Percentiles rank a stretch among this genome's conserved stretches.
Conservation (phyloP, 2,888 invertebrate genomes). For the Rapana venosa region DNA sequence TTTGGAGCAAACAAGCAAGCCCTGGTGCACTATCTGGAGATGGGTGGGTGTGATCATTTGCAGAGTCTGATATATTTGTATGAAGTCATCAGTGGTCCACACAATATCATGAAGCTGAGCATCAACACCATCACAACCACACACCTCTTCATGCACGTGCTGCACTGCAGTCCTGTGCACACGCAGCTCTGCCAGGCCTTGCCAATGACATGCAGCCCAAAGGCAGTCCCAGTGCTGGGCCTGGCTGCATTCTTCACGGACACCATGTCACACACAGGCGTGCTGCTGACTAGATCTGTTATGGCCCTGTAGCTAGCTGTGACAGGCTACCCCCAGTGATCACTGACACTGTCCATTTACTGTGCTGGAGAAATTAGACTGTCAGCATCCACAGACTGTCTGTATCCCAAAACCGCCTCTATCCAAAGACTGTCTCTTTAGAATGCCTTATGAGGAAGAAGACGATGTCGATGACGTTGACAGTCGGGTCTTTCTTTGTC, state of each 20-base stretch:
- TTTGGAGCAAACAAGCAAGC: too few species aligned
- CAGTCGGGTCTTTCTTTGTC: constrained; percentile 47
- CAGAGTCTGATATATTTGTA: too few species aligned
- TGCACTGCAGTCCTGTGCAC: neutral
- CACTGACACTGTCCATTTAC: neutral
- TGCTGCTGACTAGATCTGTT: neutral
- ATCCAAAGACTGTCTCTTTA: neutral
- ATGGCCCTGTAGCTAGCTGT: neutral
- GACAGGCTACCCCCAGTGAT: neutral
- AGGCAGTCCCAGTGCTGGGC: neutral
- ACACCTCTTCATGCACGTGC: neutral
- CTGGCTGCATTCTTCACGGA: too few species aligned
- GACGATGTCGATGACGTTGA: neutral
- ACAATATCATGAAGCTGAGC: too few species aligned
- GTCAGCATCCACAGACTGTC: too few species aligned
- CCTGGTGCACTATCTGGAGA: too few species aligned
- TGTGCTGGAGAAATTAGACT: neutral
- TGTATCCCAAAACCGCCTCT: too few species aligned
- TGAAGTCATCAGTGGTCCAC: too few species aligned
- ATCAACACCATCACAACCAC: neutral
- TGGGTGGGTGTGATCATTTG: too few species aligned
- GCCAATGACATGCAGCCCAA: neutral
- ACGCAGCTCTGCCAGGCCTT: neutral
- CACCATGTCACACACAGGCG: neutral
- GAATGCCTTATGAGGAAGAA: neutral